Conservation (phyloP, 2,797 vertebrate species). For the Meda fulgida region DNA sequence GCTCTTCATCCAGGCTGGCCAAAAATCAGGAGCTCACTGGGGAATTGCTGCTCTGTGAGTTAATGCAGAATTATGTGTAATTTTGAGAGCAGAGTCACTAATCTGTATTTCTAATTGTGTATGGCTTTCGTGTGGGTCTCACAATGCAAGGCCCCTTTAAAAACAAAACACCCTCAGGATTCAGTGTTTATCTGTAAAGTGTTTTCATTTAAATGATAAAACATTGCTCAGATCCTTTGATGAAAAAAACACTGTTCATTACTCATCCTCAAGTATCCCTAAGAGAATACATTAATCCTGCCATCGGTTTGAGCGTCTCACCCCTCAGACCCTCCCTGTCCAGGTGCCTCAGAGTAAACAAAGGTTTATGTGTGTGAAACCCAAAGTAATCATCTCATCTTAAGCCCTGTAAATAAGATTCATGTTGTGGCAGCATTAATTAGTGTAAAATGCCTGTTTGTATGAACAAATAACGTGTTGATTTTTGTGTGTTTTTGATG, state of each 20-base stretch:
- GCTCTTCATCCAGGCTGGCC: slow-evolving; percentile 81
- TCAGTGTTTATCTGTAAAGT: background rate
- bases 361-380: slow-evolving; percentile 21
- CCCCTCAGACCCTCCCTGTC: background rate
- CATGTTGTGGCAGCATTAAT: background rate
- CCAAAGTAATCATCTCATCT: background rate
- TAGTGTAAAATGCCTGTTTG: background rate
- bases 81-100: background rate
- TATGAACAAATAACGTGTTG: too few species aligned
- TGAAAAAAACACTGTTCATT: slow-evolving; percentile 9
- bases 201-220: slow-evolving; percentile 23
- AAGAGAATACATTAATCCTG: background rate
- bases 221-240: background rate
- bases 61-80: background rate
- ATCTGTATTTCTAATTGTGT: background rate
- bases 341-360: slow-evolving; percentile 2
- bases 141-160: slow-evolving; percentile 4
- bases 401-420: background rate
- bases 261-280: slow-evolving; percentile 15
- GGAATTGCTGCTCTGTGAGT: slow-evolving; percentile 83
- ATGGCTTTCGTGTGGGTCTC: background rate
- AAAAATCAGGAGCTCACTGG: slow-evolving; percentile 84
- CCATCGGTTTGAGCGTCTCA: background rate
- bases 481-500: background rate
- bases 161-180: slow-evolving; percentile 7